These are phyloP conservation scores for Callithrix jacchus DNA, from an alignment of 2,113 vertebrate species.

Conservation along the genomic window DNA sequence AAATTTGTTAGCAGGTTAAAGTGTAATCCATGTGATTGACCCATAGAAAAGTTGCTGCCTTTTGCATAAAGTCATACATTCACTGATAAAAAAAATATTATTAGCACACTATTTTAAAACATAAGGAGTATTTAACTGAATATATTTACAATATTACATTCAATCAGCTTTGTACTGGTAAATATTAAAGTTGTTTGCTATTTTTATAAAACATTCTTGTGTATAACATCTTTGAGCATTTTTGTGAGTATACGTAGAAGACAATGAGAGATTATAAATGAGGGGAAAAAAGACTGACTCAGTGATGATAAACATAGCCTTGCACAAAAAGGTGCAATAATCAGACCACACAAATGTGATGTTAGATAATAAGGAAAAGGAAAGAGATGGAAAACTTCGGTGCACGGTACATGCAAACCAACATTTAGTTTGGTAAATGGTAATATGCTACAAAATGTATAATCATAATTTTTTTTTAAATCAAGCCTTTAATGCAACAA, in stretches of 20 bases:
- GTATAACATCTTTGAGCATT: neutral
- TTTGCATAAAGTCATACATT: no score
- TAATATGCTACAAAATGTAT: neutral
- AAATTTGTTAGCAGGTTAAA: no score
- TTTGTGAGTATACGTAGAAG: neutral
- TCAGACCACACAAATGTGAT: neutral
- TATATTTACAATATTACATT: neutral
- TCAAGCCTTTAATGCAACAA: neutral
- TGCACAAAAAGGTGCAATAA: neutral
- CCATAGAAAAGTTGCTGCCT: no score
- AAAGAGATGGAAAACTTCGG: neutral
- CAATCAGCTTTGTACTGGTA: neutral
- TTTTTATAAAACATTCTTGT: neutral
- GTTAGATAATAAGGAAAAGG: neutral
- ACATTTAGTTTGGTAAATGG: neutral
- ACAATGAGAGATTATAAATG: neutral
- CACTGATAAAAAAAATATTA: no score
- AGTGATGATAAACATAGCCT: neutral
- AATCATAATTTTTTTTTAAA: neutral
- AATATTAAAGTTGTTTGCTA: neutral
- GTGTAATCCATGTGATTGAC: no score
- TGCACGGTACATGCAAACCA: neutral
- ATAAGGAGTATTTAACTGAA: neutral
- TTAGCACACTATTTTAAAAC: neutral
- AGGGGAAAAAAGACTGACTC: neutral